phyloP scores from a whole-genome alignment of 2,888 invertebrate genomes.

The Drosophila emarginata region DNA sequence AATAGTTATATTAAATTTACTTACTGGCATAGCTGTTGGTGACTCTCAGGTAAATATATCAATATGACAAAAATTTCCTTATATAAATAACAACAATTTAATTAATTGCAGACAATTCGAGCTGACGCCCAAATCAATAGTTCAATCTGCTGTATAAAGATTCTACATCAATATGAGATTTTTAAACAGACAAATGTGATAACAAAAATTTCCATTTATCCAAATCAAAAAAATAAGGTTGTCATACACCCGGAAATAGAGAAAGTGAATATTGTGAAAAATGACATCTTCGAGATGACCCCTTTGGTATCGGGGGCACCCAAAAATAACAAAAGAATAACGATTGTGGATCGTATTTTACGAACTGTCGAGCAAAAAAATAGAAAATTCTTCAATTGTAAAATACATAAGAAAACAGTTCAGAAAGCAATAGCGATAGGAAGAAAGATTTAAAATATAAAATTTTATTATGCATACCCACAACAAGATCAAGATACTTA shows the following conservation, averaged over 20 bases:
- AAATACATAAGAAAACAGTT: background rate
- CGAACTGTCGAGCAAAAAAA: background rate
- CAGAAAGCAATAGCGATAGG: background rate
- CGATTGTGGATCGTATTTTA: background rate
- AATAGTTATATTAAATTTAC: background rate
- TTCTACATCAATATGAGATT: background rate
- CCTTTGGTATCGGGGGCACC: background rate
- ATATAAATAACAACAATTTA: background rate
- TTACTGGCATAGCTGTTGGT: background rate
- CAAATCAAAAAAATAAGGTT: constrained; percentile 1
- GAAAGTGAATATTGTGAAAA: background rate
- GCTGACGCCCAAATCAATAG: constrained; percentile 4
- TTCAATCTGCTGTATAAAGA: background rate
- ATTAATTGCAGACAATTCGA: background rate
- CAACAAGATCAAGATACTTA: no score
- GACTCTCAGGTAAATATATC: constrained; percentile 7
- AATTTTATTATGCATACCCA: no score
- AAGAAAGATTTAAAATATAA: no score
- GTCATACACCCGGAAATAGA: background rate
- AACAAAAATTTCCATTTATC: background rate
- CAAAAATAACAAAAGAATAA: background rate
- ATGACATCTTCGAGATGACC: background rate
- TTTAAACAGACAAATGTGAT: background rate
- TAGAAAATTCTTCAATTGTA: background rate
- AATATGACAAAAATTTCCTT: background rate